Evolutionary conservation across 1,140 invertebrate genomes (phyloP), one percentile per base, ranked within the genome.

Genomic region (Drosophila eugracilis): DNA sequence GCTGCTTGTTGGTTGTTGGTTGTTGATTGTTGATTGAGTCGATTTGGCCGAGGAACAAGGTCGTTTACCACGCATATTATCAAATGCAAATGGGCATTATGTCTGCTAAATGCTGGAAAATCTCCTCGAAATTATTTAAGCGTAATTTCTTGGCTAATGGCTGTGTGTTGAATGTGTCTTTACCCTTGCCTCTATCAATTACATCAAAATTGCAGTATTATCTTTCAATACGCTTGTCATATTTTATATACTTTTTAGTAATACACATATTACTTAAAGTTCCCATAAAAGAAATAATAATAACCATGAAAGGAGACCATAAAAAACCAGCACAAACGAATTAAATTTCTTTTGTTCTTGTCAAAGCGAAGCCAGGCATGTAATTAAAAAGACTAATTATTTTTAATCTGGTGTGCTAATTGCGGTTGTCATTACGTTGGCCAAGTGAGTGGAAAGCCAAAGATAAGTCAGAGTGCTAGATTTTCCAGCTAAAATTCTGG

Each of bases 341-440:
- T 69, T 69, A 69, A 69, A 69, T 69, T 69, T 69, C 65, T 67
- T 53, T 53, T 67, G 47, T 67, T 69, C 62, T 69, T 69, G 65
- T 44, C 37, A 62, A 22, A 26, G 14, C 22, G 9, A 36, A 24
- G 59, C 52, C 21, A 21, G 62, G 63, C 62, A 12, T 22, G 47
- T 19, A 52, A 69, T 69, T 69, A 69, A 44, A 39, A 6, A 10
- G 15, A 26, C 22, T 12, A 53, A 67, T 69, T 67, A 53, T 19
- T 15, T 42, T 32, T 50, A 26, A 42, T 67, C 28, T 65, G 14
- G 21, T 26, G 15, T 39, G 34, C 32, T 41, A 66, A 63, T 32
- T 32, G 14, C 14, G 34, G 17, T 26, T 50, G 44, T 49, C 45
- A 39, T 39, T 65, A 30, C 12, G 32, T 4, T 37, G 5, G 47